Evolutionary conservation across 1,140 invertebrate species (phyloP).

Genomic region (Leguminivora glycinivorella): DNA sequence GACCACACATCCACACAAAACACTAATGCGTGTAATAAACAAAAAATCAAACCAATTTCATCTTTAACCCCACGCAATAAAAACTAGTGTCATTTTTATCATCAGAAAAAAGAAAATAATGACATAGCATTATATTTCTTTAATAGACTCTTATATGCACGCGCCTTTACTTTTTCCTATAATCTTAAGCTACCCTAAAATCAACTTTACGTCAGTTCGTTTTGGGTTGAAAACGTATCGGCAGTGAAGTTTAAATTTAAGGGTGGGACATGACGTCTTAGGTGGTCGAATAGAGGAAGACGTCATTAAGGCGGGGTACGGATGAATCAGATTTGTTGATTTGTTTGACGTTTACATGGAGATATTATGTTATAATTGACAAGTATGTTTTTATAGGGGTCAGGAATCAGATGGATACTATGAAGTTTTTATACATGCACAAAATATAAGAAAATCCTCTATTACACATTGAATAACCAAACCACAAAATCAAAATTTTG

Average conservation of each 20-base stretch:
- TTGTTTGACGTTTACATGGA: not conserved
- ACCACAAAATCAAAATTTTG: too few species aligned
- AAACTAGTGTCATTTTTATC: not conserved
- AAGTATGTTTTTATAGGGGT: not conserved
- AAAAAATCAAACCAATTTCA: not conserved
- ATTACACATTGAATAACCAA: too few species aligned
- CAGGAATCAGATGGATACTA: not conserved
- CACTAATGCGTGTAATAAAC: not conserved
- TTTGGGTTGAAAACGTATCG: not conserved
- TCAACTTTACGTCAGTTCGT: not conserved
- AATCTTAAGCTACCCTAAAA: not conserved
- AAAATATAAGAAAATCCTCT: too few species aligned
- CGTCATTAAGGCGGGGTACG: not conserved
- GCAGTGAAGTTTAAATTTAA: not conserved
- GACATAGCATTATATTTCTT: not conserved
- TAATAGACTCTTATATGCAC: constrained; percentile 12
- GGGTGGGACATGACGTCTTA: not conserved
- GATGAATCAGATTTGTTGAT: not conserved
- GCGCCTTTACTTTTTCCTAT: not conserved
- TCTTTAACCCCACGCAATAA: not conserved
- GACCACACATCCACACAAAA: not conserved
- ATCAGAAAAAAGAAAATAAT: not conserved
- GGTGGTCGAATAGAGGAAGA: constrained; percentile 12
- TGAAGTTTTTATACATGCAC: not conserved
- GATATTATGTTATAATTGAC: not conserved